These are phyloP conservation scores for Drosophila sucinea DNA, from an alignment of 1,140 invertebrate genomes.

Conservation along the genomic window DNA sequence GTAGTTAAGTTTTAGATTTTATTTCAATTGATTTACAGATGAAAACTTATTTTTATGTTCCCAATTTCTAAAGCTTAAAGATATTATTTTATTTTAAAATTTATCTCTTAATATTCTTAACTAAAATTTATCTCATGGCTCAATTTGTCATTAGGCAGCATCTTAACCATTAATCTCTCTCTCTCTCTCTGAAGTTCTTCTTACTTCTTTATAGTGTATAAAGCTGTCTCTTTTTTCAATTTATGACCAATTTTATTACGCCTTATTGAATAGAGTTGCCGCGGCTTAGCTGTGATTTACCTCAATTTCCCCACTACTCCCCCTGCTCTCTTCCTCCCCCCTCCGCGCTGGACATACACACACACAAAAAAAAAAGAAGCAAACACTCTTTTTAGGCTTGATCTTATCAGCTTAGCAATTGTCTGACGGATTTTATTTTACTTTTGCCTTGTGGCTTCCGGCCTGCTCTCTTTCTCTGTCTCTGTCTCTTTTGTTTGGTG, in stretches of 20 bases:
- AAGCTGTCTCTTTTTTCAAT: conserved; percentile 29
- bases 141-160: neutral
- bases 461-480: neutral
- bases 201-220: conserved; percentile 1
- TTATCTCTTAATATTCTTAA: too few relatives aligned
- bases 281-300: conserved; percentile 58
- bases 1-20: too few relatives aligned
- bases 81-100: too few relatives aligned
- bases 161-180: neutral
- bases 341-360: conserved; percentile 45
- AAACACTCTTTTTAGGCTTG: conserved; percentile 56
- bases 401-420: conserved; percentile 74
- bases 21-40: too few relatives aligned
- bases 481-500: conserved; percentile 29
- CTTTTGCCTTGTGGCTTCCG: conserved; percentile 10
- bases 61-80: too few relatives aligned
- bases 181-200: neutral
- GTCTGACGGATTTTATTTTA: conserved; percentile 57
- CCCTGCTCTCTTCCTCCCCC: conserved; percentile 5
- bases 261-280: conserved; percentile 63
- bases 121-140: too few relatives aligned
- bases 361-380: conserved; percentile 51
- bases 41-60: too few relatives aligned
- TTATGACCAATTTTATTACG: conserved; percentile 38
- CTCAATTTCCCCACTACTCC: conserved; percentile 8